These are phyloP conservation scores for Oenanthe melanoleuca DNA, from an alignment of 2,113 vertebrate genomes.

Conservation along the genomic window DNA sequence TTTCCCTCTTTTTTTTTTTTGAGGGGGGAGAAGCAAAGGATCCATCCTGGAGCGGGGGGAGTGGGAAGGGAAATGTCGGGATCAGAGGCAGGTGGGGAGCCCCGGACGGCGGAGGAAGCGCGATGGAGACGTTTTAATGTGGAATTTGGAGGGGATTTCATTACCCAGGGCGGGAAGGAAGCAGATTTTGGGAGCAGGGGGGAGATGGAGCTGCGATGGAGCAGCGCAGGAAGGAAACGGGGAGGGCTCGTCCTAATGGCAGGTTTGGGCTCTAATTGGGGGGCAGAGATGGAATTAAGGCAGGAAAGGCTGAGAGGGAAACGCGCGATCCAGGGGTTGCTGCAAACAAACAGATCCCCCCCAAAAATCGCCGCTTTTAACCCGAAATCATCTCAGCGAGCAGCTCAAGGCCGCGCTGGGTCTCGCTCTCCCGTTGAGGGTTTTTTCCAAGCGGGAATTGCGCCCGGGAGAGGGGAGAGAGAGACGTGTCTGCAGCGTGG, in stretches of 20 bases:
- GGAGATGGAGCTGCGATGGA: background rate
- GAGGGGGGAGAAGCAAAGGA: background rate
- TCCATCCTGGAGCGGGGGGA: background rate
- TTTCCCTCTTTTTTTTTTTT: background rate
- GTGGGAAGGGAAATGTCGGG: background rate
- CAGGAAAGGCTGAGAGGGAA: background rate
- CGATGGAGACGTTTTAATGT: background rate
- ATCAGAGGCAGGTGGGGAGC: background rate
- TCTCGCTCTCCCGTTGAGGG: background rate
- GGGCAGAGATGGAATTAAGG: background rate
- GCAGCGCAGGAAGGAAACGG: background rate
- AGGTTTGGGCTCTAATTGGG: background rate
- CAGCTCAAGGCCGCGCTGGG: background rate
- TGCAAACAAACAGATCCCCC: background rate
- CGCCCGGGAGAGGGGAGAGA: constrained; percentile 25
- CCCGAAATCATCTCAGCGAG: background rate
- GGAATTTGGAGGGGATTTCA: background rate
- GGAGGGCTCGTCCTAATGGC: background rate
- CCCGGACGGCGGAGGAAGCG: background rate
- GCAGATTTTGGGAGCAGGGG: background rate
- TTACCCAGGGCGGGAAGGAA: background rate
- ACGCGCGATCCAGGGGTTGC: background rate
- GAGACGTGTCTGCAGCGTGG: constrained; percentile 65
- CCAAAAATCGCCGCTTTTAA: background rate
- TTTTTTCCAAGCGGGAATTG: background rate